Percentiles rank a stretch among this genome's conserved stretches.
phyloP scores from a whole-genome alignment of 2,113 vertebrate genomes.

The Rhinolophus sinicus region DNA sequence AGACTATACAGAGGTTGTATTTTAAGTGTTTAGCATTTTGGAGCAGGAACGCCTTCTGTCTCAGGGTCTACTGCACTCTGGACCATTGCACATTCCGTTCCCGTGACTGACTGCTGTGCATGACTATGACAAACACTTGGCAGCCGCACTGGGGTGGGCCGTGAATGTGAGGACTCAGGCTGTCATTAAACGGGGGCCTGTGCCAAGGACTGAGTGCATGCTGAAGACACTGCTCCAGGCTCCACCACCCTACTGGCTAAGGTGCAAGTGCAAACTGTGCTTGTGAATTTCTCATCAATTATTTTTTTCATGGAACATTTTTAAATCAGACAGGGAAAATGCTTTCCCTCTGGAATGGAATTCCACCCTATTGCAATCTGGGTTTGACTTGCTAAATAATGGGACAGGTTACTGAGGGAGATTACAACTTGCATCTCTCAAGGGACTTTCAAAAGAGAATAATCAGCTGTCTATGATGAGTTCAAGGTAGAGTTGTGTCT shows the following conservation, averaged over 20 bases:
- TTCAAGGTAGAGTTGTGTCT: slow-evolving; percentile 19
- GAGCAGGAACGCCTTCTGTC: slow-evolving; percentile 45
- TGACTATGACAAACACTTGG: slow-evolving; percentile 70
- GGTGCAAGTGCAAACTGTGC: slow-evolving; percentile 7
- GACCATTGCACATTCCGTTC: slow-evolving; percentile 78
- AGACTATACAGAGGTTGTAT: neutral
- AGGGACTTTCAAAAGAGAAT: slow-evolving; percentile 19
- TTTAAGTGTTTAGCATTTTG: slow-evolving; percentile 27
- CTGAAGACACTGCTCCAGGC: slow-evolving; percentile 62
- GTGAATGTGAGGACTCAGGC: slow-evolving; percentile 54
- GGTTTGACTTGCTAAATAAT: slow-evolving; percentile 67
- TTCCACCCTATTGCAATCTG: slow-evolving; percentile 47
- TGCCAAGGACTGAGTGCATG: neutral
- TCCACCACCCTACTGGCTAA: slow-evolving; percentile 56
- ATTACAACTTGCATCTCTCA: slow-evolving; percentile 47
- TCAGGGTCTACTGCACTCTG: slow-evolving; percentile 30
- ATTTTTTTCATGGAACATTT: slow-evolving; percentile 61
- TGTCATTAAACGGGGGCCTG: neutral
- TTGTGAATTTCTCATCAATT: slow-evolving; percentile 54
- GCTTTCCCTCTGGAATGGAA: slow-evolving; percentile 41
- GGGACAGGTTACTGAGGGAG: slow-evolving; percentile 47
- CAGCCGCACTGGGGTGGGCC: slow-evolving; percentile 32
- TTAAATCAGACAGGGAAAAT: slow-evolving; percentile 69
- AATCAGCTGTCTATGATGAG: slow-evolving; percentile 34
- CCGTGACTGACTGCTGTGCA: slow-evolving; percentile 61